Evolutionary conservation across 2,113 vertebrate genomes (phyloP), one percentile per base, ranked within the genome.

Genomic region (Poecilia latipinna): DNA sequence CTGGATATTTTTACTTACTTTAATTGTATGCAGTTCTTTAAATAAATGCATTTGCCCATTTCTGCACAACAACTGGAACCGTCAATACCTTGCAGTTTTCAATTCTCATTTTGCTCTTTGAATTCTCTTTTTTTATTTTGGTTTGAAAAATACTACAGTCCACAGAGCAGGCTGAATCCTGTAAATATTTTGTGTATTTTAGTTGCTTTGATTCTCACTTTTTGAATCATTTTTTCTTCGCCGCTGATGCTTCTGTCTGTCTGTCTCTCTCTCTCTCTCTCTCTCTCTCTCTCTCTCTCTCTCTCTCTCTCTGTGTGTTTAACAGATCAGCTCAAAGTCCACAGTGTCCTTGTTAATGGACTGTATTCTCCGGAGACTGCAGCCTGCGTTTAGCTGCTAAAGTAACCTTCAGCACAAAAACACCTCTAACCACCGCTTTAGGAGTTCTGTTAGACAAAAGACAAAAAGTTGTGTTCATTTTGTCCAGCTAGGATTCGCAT

Each of bases 321-420:
- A 1, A 17, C n/a, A n/a, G 35, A 17, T 65, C 51, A 57, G 15
- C 65, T 44, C 64, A 60, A 26, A 42, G 31, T 39, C 62, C 62
- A 66, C 61, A 81, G 48, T 54, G 26, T 71, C 26, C 35, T 42
- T 44, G 22, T 61, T 85, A 75, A 83, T 72, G 72, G 37, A 37
- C 32, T 78, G 76, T 39, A 76, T 78, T 17, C 83, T 69, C 72
- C 63, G 65, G 32, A 66, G 69, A 79, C 61, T 70, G 75, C 67
- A 77, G 70, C n/a, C n/a, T n/a, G n/a, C 63, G 61, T 61, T 70
- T 39, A 22, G 32, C 71, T 37, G 29, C 62, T 62, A 71, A 61
- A 37, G 13, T 42, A 32, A 75, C 74, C 42, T 75, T 70, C 65
- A 71, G 35, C 69, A 35, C 62, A 77, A 63, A 54, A 35, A 77